Percentiles rank a stretch among this genome's conserved stretches.
Evolutionary conservation across 2,113 vertebrate species (phyloP).

Genomic region (Sialia sialis): DNA sequence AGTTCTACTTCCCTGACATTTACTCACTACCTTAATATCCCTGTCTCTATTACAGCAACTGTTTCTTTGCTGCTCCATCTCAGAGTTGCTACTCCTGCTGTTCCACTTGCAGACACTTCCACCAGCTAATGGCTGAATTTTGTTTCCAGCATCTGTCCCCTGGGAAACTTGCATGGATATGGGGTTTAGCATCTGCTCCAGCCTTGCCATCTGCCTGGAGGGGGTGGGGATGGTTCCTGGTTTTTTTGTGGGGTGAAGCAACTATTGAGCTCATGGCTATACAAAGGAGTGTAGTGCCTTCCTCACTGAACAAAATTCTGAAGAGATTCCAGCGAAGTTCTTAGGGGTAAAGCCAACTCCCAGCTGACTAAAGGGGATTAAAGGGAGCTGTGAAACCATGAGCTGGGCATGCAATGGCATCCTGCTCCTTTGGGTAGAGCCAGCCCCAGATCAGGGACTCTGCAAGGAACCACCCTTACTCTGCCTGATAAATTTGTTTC

Average conservation of each 20-base stretch:
- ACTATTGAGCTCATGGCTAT: neutral
- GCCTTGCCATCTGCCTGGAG: neutral
- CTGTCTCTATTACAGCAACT: neutral
- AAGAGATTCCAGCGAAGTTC: neutral
- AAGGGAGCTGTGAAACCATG: neutral
- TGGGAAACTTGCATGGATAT: neutral
- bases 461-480: fast-evolving
- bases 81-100: neutral
- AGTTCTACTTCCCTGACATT: neutral
- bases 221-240: neutral
- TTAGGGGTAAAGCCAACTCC: neutral
- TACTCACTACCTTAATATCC: neutral
- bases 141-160: neutral
- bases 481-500: neutral
- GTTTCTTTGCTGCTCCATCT: neutral
- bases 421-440: neutral
- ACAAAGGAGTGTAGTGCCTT: neutral
- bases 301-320: neutral
- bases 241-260: fast-evolving
- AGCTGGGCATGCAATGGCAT: neutral
- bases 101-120: neutral
- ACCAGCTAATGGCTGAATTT: neutral
- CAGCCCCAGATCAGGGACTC: neutral
- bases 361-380: neutral
- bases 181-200: neutral